Evolutionary conservation across 2,888 invertebrate species (phyloP), one percentile per base, ranked within the genome.

Genomic region (Sesamia inferens): DNA sequence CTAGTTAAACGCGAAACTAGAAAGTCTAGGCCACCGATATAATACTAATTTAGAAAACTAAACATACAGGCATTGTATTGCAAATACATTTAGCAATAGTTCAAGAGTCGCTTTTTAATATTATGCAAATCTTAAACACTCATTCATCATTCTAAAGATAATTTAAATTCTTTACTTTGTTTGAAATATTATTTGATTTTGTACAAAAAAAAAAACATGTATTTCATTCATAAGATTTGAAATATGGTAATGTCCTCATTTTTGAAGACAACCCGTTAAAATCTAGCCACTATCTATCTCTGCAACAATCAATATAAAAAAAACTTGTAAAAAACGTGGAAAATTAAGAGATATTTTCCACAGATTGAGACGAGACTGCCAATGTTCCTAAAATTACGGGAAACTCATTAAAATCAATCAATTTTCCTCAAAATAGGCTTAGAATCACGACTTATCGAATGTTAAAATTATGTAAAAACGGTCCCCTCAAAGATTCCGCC

Each of bases 41-140:
- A 78, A 70, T 64, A 74, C 80, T 78, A 81, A 81, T 64, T 69
- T 81, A 64, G 68, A 79, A 77, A 79, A 66, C 78, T 75, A 54
- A 62, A 69, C 78, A 79, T 73, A 77, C 39, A 58, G 62, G 2
- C 68, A 58, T 24, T 73, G 66, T 67, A 69, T 68, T 68, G 71
- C 68, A 68, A 74, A 79, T 68, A 76, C 47, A 54, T 72, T 81
- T 83, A 57, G 76, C 59, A 72, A 71, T 75, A 75, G 55, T 68
- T 67, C 39, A 62, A 83, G 42, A 75, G 65, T 68, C 39, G 13
- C 68, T 66, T 73, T 70, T 68, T 19, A 65, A 66, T 78, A 64
- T 54, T 78, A 39, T 58, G 55, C 24, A 47, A 55, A 13, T 77
- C 44, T 58, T 71, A 71, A 68, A 63, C 62, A 71, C 39, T 74